Conservation (phyloP, 2,113 vertebrate genomes). For the Callopanchax toddi region DNA sequence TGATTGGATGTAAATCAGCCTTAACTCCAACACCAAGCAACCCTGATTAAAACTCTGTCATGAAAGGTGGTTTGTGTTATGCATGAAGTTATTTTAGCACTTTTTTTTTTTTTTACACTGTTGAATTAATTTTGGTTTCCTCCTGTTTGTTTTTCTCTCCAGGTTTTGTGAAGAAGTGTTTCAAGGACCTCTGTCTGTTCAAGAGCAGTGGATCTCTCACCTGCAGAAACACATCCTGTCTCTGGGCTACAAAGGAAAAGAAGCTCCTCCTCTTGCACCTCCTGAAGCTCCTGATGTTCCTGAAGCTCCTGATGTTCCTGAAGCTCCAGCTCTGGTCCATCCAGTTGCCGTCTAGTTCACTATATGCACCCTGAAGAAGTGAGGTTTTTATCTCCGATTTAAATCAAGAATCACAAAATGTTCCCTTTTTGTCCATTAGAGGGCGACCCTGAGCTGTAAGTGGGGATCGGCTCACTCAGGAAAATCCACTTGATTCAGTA, state of each 20-base stretch:
- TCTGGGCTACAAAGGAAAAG: conserved; percentile 88
- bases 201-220: conserved; percentile 93
- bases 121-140: neutral
- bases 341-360: conserved; percentile 67
- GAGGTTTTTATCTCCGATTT: neutral
- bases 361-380: neutral
- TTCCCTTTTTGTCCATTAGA: conserved; percentile 29
- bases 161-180: conserved; percentile 97
- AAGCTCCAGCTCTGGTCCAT: conserved; percentile 45
- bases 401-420: too few species aligned
- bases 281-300: conserved; percentile 17
- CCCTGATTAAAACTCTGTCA: too few species aligned
- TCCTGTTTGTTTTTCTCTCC: conserved; percentile 9
- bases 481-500: conserved; percentile 8
- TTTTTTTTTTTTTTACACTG: neutral
- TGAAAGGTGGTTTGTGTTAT: too few species aligned
- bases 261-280: conserved; percentile 63
- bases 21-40: too few species aligned
- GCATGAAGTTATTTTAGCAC: too few species aligned
- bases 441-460: conserved; percentile 34
- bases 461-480: conserved; percentile 37
- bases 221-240: conserved; percentile 94
- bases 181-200: conserved; percentile 90
- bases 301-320: neutral
- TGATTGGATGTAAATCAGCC: too few species aligned